Base-by-base conservation (phyloP, 2,888 invertebrate species). In the Tetheella fluctuosa region DNA sequence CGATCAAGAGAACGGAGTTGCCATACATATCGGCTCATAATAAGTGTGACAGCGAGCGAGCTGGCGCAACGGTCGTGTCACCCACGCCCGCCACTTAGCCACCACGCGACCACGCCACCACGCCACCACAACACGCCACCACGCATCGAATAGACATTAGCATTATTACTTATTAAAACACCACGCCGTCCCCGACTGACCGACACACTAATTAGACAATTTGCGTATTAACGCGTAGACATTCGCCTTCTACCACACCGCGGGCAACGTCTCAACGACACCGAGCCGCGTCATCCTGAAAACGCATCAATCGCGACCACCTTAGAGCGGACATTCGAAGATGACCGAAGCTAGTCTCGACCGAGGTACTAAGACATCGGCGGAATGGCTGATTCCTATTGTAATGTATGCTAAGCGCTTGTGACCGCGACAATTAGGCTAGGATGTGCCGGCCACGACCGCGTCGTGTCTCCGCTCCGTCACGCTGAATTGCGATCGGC, bases 341-440 rank as follows among this genome's bases (percentile, higher is more conserved):
- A 54, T 60, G 63, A 57, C 54, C 34, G 10, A 25, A 23, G 28
- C 56, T 48, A 68, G 79, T 80, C 84, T 86, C 77, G 70, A 71
- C 76, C 63, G 73, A 64, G 73, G 67, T 70, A 73, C 79, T 78
- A 85, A 91, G 91, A 90, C 90, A 77, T 79, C 76, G 74, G 70
- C 72, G 72, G 84, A 81, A 81, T 83, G 73, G 83, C 80, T 86
- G 83, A 89, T 90, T 85, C 72, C 77, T 85, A 89, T 91, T 86
- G 86, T 89, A 91, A 92, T 91, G 86, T 89, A 91, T 92, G 92
- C 80, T 85, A 90, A 91, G 77, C 81, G 79, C 74, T 71, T 59
- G 84, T 76, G 83, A 87, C 90, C 90, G 86, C 89, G 76, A 81
- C 87, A 85, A 90, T 90, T 90, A 90, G 88, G 83, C 80, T 76